A percentile compares a stretch with the other conserved stretches of the same genome.
Evolutionary conservation across 2,797 vertebrate genomes (phyloP).

Genomic region (Phylloscopus collybita): DNA sequence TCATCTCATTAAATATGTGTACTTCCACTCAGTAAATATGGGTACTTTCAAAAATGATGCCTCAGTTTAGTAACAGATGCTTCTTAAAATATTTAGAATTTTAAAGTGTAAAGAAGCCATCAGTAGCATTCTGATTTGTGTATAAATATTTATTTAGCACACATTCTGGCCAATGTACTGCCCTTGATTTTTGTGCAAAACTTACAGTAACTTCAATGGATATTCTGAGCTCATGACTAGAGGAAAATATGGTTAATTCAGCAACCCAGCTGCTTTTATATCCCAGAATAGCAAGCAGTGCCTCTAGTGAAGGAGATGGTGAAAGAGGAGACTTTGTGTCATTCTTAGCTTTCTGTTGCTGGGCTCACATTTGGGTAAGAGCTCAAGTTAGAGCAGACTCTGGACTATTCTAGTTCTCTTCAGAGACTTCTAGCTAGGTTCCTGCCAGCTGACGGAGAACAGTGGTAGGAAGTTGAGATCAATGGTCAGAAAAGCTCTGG

Average conservation of each 20-base stretch:
- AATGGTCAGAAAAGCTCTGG: not conserved
- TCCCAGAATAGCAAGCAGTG: slow-evolving; percentile 51
- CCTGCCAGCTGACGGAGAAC: not conserved
- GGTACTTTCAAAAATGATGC: slow-evolving; percentile 67
- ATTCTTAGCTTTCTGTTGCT: slow-evolving; percentile 27
- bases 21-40: slow-evolving; percentile 66
- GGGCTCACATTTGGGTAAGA: slow-evolving; percentile 1
- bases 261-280: slow-evolving; percentile 58
- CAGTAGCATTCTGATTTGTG: slow-evolving; percentile 73
- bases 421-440: not conserved
- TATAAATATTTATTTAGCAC: slow-evolving; percentile 77
- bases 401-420: not conserved
- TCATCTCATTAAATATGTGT: slow-evolving; percentile 70
- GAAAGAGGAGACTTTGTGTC: slow-evolving; percentile 26
- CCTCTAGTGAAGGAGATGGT: slow-evolving; percentile 16
- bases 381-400: not conserved
- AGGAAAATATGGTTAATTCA: slow-evolving; percentile 67
- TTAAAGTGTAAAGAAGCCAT: slow-evolving; percentile 74
- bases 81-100: slow-evolving; percentile 76
- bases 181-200: slow-evolving; percentile 67
- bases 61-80: slow-evolving; percentile 73
- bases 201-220: slow-evolving; percentile 55
- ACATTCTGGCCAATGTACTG: slow-evolving; percentile 71
- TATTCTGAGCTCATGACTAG: slow-evolving; percentile 54
- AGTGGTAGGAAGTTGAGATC: not conserved